Percentiles rank a stretch among this genome's conserved stretches.
These are phyloP conservation scores for Drosophila nikananu DNA, from an alignment of 1,140 invertebrate genomes.

Conservation along the genomic window DNA sequence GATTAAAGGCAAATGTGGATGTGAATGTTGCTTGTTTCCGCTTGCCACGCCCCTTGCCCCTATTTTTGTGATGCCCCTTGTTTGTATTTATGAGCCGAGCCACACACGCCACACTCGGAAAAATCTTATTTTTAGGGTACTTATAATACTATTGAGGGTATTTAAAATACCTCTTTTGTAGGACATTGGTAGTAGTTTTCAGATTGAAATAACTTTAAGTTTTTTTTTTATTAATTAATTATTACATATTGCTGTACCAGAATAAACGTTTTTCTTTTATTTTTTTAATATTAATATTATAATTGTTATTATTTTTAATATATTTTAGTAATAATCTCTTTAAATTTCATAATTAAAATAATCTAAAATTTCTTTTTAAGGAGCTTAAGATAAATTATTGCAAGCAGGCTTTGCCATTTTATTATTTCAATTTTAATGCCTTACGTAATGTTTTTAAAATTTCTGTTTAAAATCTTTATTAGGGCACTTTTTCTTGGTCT, in stretches of 20 bases:
- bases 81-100: slow-evolving; percentile 65
- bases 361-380: no score
- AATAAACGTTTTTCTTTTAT: no score
- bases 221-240: background rate
- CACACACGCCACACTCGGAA: background rate
- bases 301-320: background rate
- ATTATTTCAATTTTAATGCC: background rate
- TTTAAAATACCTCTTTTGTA: no score
- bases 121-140: background rate
- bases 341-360: no score
- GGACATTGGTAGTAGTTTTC: background rate
- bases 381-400: no score
- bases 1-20: slow-evolving; percentile 78
- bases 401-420: no score
- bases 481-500: background rate
- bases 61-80: slow-evolving; percentile 23
- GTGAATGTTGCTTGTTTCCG: slow-evolving; percentile 72
- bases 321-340: background rate
- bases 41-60: slow-evolving; percentile 16
- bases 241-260: no score
- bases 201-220: background rate
- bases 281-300: no score
- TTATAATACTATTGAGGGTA: no score
- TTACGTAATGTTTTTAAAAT: background rate
- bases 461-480: background rate